Evolutionary conservation across 2,113 vertebrate species (phyloP), one percentile per base, ranked within the genome.

Genomic region (Sclerurus mexicanus): DNA sequence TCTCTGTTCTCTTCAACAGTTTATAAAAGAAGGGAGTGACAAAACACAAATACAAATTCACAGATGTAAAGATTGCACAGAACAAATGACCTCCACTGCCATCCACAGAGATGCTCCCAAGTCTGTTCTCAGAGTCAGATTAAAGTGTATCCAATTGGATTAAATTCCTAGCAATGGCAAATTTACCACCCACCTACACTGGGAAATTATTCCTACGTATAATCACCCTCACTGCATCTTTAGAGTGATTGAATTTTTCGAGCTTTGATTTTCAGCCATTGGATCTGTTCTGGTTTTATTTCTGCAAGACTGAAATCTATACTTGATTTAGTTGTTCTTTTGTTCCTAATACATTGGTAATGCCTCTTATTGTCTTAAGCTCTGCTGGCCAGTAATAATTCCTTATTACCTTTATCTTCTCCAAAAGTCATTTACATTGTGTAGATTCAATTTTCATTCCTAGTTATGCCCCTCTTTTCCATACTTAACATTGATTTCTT

Each of bases 401-500:
- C 64, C 79, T 86, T 84, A 87, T 74, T 93, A 63, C 24, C 47
- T 92, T 93, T 89, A 63, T 68, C 84, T 90, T 93, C 80, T 86
- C 47, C 31, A 59, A 42, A 82, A 81, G 72, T 90, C 7, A 87
- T 93, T 92, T 89, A 75, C 39, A 75, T 85, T 92, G 81, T 81
- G 47, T 75, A 81, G 69, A 90, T 96, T 84, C 39, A 92, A 87
- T 92, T 95, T 89, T 89, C 76, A 59, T 78, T 90, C 86, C 78
- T 47, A 71, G 50, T 81, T 96, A 95, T 87, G 79, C 28, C n/a
- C 64, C 82, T 52, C 68, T 91, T 95, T 97, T 89, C 80, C 80
- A 90, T 91, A 95, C 28, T 96, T 92, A 95, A 90, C 60, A 95
- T 85, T 93, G 95, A 95, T 96, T 95, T 95, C 88, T 93, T 89